Conservation (phyloP, 30 jellyfish, hydroid and myxozoan species). For the Pelagia noctiluca region DNA sequence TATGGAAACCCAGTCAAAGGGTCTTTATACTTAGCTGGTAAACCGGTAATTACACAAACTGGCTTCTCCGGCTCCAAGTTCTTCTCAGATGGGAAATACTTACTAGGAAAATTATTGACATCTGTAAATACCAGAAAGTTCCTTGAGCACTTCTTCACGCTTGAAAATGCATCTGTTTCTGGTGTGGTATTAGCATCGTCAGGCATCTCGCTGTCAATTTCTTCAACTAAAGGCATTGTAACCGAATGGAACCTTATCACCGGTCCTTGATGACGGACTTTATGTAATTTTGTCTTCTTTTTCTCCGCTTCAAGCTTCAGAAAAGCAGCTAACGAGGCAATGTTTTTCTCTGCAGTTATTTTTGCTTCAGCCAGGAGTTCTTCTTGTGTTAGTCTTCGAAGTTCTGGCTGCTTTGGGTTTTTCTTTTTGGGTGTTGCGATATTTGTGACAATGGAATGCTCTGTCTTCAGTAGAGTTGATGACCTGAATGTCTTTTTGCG, state of each 20-base stretch:
- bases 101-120: slow-evolving; percentile 81
- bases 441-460: slow-evolving; percentile 36
- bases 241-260: slow-evolving; percentile 84
- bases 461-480: slow-evolving; percentile 73
- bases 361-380: slow-evolving; percentile 97
- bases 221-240: slow-evolving; percentile 86
- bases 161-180: not conserved
- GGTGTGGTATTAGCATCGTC: slow-evolving; percentile 10
- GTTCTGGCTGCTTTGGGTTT: slow-evolving; percentile 80
- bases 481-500: slow-evolving; percentile 56
- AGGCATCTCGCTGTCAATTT: not conserved
- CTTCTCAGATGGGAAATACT: slow-evolving; percentile 69
- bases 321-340: slow-evolving; percentile 97
- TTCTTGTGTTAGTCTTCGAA: slow-evolving; percentile 91
- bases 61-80: slow-evolving; percentile 61
- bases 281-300: slow-evolving; percentile 85
- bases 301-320: slow-evolving; percentile 97
- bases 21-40: slow-evolving; percentile 88
- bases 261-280: slow-evolving; percentile 86
- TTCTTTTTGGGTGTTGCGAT: slow-evolving; percentile 32
- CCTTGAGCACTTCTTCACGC: slow-evolving; percentile 69
- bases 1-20: slow-evolving; percentile 89
- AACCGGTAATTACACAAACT: slow-evolving; percentile 84
- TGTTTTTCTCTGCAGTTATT: slow-evolving; percentile 83
- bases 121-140: slow-evolving; percentile 88